phyloP scores from a whole-genome alignment of 2,797 vertebrate species.

The Spheniscus humboldti region DNA sequence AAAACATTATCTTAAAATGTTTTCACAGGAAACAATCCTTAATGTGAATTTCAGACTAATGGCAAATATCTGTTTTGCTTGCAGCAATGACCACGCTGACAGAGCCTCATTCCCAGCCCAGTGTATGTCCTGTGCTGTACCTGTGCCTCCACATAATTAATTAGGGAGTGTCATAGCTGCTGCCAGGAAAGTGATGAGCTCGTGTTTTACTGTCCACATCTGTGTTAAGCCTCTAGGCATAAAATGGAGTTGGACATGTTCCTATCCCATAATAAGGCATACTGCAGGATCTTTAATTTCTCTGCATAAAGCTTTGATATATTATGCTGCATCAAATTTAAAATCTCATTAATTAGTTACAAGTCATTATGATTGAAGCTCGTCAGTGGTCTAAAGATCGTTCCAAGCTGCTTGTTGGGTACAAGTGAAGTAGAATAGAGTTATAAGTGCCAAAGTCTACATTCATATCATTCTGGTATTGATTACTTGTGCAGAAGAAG shows the following conservation, averaged over 20 bases:
- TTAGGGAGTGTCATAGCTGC: not conserved
- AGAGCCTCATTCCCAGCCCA: not conserved
- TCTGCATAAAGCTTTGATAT: not conserved
- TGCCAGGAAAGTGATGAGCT: not conserved
- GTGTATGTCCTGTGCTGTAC: not conserved
- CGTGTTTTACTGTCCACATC: not conserved
- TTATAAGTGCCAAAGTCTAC: accelerated
- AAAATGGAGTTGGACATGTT: not conserved
- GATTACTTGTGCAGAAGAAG: not conserved
- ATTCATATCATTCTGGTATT: accelerated
- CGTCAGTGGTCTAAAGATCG: not conserved
- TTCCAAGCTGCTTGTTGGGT: not conserved
- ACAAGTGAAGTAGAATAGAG: not conserved
- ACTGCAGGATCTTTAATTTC: not conserved
- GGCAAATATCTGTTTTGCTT: not conserved
- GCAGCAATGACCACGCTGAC: not conserved
- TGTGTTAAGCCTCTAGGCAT: not conserved
- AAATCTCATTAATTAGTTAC: not conserved
- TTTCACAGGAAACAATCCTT: not conserved
- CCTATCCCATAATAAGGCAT: not conserved
- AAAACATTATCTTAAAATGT: not conserved
- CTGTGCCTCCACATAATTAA: not conserved
- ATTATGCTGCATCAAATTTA: not conserved
- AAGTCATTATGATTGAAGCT: not conserved
- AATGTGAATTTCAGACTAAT: not conserved